Conservation (phyloP, 1,140 invertebrate genomes). For the Wasmannia auropunctata region DNA sequence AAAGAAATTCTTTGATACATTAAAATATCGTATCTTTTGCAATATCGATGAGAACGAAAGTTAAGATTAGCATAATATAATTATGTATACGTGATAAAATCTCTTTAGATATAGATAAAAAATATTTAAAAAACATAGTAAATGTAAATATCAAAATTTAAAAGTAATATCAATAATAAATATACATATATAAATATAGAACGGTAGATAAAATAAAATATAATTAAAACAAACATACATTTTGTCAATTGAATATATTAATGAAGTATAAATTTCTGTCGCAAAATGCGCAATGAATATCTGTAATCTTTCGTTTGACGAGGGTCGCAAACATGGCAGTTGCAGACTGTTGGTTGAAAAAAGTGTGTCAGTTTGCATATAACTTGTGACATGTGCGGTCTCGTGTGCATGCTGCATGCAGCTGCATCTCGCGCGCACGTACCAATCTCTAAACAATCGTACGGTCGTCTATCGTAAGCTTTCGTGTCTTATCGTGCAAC, state of each 20-base stretch:
- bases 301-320: not conserved
- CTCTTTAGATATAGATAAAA: too few relatives aligned
- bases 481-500: constrained; percentile 66
- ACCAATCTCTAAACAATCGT: constrained; percentile 47
- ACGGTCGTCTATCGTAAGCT: constrained; percentile 45
- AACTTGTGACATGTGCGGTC: not conserved
- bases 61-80: not conserved
- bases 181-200: not conserved
- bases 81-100: not conserved
- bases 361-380: constrained; percentile 47
- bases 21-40: not conserved
- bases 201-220: too few relatives aligned
- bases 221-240: not conserved
- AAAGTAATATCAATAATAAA: too few relatives aligned
- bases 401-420: not conserved
- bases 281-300: not conserved
- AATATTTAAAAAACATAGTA: not conserved
- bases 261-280: not conserved
- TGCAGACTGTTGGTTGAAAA: constrained; percentile 5
- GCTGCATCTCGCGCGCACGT: constrained; percentile 25
- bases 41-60: not conserved
- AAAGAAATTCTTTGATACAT: not conserved
- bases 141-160: not conserved
- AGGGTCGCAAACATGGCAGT: not conserved
- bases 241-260: not conserved